Conservation (phyloP, 2,113 vertebrate species). For the Scalopus aquaticus region DNA sequence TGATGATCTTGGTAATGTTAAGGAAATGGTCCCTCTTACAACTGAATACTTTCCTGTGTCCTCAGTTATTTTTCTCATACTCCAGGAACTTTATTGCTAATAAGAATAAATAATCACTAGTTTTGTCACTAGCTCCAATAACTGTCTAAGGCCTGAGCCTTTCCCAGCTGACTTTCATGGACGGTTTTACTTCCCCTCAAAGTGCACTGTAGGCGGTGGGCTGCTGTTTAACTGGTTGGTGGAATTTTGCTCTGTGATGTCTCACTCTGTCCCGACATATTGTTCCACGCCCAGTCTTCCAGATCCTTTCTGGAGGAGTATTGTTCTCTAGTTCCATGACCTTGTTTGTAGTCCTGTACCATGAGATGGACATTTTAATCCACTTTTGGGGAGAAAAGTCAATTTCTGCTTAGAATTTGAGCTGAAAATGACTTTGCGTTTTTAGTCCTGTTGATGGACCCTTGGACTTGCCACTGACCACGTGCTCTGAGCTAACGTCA, state of each 20-base stretch:
- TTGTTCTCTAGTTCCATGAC: neutral
- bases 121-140: neutral
- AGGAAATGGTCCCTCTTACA: neutral
- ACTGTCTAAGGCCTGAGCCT: neutral
- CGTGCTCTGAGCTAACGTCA: neutral
- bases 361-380: neutral
- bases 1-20: neutral
- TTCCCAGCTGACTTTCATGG: no score
- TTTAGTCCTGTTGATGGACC: neutral
- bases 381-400: neutral
- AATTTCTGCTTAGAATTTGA: neutral
- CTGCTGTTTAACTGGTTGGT: no score
- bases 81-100: neutral
- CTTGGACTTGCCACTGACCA: neutral
- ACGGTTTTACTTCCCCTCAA: neutral
- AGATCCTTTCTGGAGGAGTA: neutral
- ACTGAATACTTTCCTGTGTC: neutral
- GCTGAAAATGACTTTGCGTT: neutral
- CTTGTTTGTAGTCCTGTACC: neutral
- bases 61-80: neutral
- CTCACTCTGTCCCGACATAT: neutral
- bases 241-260: neutral
- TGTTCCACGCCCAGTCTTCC: neutral
- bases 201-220: neutral
- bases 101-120: neutral